Conservation (phyloP, 2,888 invertebrate species). For the Dinocampus coccinellae region DNA sequence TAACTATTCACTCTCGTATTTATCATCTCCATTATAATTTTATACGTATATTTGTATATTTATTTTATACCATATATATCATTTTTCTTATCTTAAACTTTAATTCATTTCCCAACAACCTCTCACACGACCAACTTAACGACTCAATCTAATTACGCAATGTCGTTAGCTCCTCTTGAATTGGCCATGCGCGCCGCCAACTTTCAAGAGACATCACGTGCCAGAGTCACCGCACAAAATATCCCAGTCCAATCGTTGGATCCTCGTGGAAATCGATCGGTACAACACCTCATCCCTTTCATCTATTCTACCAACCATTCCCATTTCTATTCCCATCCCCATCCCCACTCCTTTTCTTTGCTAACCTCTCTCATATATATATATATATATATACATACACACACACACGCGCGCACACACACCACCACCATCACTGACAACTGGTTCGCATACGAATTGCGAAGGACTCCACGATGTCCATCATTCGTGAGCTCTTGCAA, state of each 20-base stretch:
- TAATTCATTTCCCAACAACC: conserved; percentile 1
- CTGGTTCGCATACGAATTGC: background rate
- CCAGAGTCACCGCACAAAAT: conserved; percentile 11
- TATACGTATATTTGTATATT: too few relatives aligned
- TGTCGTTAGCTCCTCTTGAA: conserved; percentile 37
- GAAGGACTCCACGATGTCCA: background rate
- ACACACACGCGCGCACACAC: background rate
- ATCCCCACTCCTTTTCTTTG: background rate
- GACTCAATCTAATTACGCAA: conserved; percentile 41
- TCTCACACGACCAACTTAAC: conserved; percentile 31
- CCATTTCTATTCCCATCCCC: background rate
- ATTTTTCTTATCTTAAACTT: background rate
- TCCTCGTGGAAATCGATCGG: background rate
- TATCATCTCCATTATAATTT: too few relatives aligned
- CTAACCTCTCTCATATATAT: background rate
- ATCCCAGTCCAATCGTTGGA: conserved; percentile 7
- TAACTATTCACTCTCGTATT: too few relatives aligned
- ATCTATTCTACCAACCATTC: too few relatives aligned
- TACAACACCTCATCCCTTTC: background rate
- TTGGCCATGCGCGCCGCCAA: conserved; percentile 19
- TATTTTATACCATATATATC: background rate
- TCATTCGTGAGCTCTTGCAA: conserved; percentile 29
- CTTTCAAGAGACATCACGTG: conserved; percentile 9
- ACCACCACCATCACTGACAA: background rate
- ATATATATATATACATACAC: background rate